Evolutionary conservation across 2,888 invertebrate genomes (phyloP).

Genomic region (Microplitis manilae): DNA sequence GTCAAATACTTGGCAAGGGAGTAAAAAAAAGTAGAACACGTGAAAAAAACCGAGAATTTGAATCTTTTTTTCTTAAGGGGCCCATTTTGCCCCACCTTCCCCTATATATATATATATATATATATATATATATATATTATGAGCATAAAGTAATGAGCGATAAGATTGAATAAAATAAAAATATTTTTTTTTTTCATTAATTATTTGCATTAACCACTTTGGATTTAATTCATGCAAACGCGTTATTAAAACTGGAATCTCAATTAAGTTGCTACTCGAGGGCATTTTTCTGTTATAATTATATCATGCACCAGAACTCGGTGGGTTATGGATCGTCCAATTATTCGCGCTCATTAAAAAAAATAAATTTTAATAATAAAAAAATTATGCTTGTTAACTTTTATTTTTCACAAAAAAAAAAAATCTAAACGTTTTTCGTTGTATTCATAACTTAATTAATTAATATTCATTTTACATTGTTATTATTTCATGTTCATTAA

Average conservation of each 20-base stretch:
- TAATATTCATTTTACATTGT: not conserved
- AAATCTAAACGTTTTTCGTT: not conserved
- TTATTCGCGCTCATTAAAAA: not conserved
- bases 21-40: too few species aligned
- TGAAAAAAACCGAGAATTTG: too few species aligned
- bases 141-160: not conserved
- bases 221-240: conserved; percentile 29
- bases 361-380: not conserved
- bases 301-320: not conserved
- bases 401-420: not conserved
- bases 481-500: too few species aligned
- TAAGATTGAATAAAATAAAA: not conserved
- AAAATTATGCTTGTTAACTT: not conserved
- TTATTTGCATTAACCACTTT: conserved; percentile 28
- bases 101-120: too few species aligned
- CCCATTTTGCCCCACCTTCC: too few species aligned
- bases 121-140: not conserved
- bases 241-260: conserved; percentile 34
- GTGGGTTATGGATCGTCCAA: conserved; percentile 9
- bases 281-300: conserved; percentile 22
- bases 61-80: too few species aligned
- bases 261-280: conserved; percentile 27
- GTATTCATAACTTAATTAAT: not conserved
- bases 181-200: conserved; percentile 25
- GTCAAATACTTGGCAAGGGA: too few species aligned